Base-by-base conservation (phyloP, 2,113 vertebrate genomes). In the Suncus etruscus region DNA sequence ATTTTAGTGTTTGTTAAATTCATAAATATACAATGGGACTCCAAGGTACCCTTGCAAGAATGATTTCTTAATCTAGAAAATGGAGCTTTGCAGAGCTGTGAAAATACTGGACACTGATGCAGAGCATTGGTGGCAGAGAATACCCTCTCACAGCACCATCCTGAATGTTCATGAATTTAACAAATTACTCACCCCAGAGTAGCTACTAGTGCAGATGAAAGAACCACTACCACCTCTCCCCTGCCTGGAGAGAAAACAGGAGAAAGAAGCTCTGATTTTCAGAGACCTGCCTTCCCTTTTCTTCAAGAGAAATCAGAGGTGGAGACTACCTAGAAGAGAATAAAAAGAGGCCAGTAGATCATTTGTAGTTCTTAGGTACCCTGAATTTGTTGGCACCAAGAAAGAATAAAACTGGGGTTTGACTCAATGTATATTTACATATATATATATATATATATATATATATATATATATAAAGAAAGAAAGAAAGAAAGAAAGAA, bases 121-220 rank as follows among this genome's bases (percentile, higher is more conserved):
- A 80, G 47, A 86, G 27, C 47, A 7, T 72, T 50, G 27, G 18
- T 24, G 50, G 47, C 6, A 73, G 47, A 77, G 29, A 70, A 12
- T 25, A 15, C 63, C 63, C 54, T 61, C 10, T 0, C 14, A 11
- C 10, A 45, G 48, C 0, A 25, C 39, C 25, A 65, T 5, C 50
- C 14, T 4, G 0, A 0, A 1, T 20, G 31, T 51, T 48, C 10
- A 3, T 48, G 29, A 31, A 14, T 20, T 89, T 5, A 4, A 4
- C 18, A 77, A 45, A 39, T 39, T 39, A 39, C 39, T 39, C 11
- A 87, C 12, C 45, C n/a, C 25, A 1, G 45, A 87, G 8, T 39
- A 11, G 22, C 39, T 54, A 31, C 29, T 32, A 51, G 11, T 4
- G 24, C 66, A 48, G 65, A 18, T 0, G 5, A 84, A 12, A 14